phyloP scores from a whole-genome alignment of 2,113 vertebrate species.

The Phocoena phocoena region DNA sequence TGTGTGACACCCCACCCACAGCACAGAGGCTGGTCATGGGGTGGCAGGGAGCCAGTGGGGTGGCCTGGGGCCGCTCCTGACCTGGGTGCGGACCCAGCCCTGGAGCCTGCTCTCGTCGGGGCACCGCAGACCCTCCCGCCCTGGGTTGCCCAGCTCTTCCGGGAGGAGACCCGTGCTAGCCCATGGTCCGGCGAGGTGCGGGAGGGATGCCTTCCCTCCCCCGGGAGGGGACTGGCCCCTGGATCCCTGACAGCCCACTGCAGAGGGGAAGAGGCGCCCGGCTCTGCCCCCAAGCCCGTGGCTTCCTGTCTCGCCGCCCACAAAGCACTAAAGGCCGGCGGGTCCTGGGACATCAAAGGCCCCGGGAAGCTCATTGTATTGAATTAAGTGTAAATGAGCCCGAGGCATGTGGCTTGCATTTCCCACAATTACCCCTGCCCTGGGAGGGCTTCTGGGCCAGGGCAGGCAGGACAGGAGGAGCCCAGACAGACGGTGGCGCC shows the following conservation, averaged over 20 bases:
- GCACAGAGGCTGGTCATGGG: background rate
- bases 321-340: conserved; percentile 3
- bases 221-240: too few species aligned
- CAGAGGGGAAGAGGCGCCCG: background rate
- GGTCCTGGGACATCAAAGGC: conserved; percentile 62
- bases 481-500: background rate
- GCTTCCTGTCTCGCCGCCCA: conserved; percentile 50
- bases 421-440: background rate
- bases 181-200: background rate
- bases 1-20: background rate
- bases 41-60: background rate
- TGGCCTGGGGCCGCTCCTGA: background rate
- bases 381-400: conserved; percentile 53
- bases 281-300: background rate
- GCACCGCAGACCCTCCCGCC: background rate
- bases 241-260: background rate
- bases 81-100: background rate
- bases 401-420: conserved; percentile 50
- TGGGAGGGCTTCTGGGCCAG: background rate
- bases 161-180: background rate
- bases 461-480: background rate
- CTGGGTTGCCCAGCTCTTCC: background rate
- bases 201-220: background rate
- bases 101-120: background rate
- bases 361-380: conserved; percentile 7